phyloP scores from a whole-genome alignment of 2,888 invertebrate genomes.

The Cheilosia vulpina region DNA sequence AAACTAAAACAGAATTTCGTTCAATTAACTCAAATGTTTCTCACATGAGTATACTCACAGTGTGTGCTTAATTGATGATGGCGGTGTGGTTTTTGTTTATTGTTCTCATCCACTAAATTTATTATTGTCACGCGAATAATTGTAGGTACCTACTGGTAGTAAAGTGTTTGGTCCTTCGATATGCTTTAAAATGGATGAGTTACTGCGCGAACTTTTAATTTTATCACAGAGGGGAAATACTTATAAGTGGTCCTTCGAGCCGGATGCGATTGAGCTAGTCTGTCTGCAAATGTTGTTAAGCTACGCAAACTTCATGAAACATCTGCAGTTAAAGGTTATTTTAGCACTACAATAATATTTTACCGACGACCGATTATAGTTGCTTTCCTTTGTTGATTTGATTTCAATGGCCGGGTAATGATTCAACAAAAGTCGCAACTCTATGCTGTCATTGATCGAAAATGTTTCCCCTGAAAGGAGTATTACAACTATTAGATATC shows the following conservation, averaged over 20 bases:
- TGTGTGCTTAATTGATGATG: conserved; percentile 67
- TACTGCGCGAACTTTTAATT: background rate
- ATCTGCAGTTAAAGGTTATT: no score
- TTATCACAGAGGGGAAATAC: background rate
- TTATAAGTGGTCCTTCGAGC: background rate
- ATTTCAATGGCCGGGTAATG: no score
- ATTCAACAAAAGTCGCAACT: no score
- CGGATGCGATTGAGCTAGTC: background rate
- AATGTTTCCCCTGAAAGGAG: no score
- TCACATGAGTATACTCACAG: conserved; percentile 45
- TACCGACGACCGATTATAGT: no score
- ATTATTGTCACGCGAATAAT: conserved; percentile 40
- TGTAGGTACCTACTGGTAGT: background rate
- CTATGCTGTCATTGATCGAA: no score
- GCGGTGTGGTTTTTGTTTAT: conserved; percentile 64
- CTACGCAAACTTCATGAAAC: background rate
- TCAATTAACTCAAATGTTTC: conserved; percentile 74
- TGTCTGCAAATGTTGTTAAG: background rate
- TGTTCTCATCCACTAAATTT: conserved; percentile 19
- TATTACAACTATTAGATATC: no score
- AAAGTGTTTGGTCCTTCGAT: conserved; percentile 1
- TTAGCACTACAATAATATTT: no score
- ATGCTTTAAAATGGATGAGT: background rate
- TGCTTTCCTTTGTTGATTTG: no score
- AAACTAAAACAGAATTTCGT: conserved; percentile 44